A percentile compares a stretch with the other conserved stretches of the same genome.
Conservation (phyloP, 2,888 invertebrate species). For the Euplexia lucipara region DNA sequence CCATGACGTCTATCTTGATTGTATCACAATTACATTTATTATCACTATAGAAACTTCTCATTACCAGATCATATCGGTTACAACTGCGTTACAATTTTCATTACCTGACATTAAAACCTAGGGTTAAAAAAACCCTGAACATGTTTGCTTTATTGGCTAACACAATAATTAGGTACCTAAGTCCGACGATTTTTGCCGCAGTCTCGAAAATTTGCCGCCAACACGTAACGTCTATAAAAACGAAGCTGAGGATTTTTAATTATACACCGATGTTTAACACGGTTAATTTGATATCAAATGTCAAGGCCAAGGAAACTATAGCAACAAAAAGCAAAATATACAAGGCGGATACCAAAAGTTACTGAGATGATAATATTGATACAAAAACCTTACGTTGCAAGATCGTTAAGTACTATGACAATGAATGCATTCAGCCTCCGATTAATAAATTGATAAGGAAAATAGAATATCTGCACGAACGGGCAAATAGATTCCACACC, state of each 20-base stretch:
- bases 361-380: slow-evolving; percentile 6
- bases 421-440: slow-evolving; percentile 24
- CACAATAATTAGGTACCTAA: slow-evolving; percentile 1
- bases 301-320: slow-evolving; percentile 55
- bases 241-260: slow-evolving; percentile 33
- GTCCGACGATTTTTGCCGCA: slow-evolving; percentile 22
- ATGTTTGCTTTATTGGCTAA: slow-evolving; percentile 22
- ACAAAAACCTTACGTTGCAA: slow-evolving; percentile 15
- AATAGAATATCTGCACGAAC: slow-evolving; percentile 28
- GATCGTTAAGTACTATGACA: slow-evolving; percentile 17
- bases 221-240: slow-evolving; percentile 47
- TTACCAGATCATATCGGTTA: slow-evolving; percentile 49
- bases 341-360: not conserved
- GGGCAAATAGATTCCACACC: slow-evolving; percentile 1
- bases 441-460: slow-evolving; percentile 39
- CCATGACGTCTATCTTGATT: slow-evolving; percentile 42
- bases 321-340: slow-evolving; percentile 24
- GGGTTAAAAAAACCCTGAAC: slow-evolving; percentile 23
- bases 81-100: slow-evolving; percentile 24
- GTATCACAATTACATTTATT: slow-evolving; percentile 48
- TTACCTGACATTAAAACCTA: slow-evolving; percentile 24
- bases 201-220: slow-evolving; percentile 22
- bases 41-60: slow-evolving; percentile 47
- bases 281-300: slow-evolving; percentile 49
- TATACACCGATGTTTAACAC: slow-evolving; percentile 24